A percentile compares a stretch with the other conserved stretches of the same genome.
Evolutionary conservation across 2,888 invertebrate genomes (phyloP).

Genomic region (Alentia gelatinosa): DNA sequence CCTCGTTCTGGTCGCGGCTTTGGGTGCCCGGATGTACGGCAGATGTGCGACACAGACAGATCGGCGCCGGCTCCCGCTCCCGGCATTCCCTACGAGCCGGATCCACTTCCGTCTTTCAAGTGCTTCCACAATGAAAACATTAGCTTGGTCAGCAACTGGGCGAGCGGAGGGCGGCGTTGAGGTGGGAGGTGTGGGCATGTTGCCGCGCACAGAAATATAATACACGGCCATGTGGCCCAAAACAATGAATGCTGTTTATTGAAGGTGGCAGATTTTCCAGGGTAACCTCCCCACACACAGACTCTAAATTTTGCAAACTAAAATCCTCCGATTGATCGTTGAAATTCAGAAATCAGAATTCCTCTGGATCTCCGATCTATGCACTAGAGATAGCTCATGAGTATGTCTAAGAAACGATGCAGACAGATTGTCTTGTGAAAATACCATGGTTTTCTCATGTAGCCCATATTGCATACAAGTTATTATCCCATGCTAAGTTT

Average conservation of each 20-base stretch:
- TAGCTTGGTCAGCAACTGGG: neutral
- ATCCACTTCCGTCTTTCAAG: slow-evolving; percentile 41
- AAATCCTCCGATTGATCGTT: no score
- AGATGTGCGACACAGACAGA: slow-evolving; percentile 32
- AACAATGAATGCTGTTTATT: neutral
- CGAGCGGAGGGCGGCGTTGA: neutral
- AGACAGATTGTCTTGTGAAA: no score
- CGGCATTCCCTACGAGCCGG: slow-evolving; percentile 35
- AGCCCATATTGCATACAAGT: no score
- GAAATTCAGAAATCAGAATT: no score
- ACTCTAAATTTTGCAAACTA: no score
- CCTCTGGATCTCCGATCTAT: no score
- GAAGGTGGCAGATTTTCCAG: no score
- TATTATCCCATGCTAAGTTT: no score
- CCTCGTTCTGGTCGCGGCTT: neutral
- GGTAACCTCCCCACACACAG: neutral
- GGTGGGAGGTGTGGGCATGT: neutral
- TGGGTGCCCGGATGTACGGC: slow-evolving; percentile 18
- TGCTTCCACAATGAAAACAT: slow-evolving; percentile 41
- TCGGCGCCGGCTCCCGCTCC: neutral
- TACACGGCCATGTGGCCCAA: slow-evolving; percentile 6
- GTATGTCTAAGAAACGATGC: no score
- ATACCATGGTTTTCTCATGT: no score
- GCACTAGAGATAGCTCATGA: no score
- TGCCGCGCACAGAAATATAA: neutral